Conservation (phyloP, 2,888 invertebrate genomes). For the Liposcelis brunnea region DNA sequence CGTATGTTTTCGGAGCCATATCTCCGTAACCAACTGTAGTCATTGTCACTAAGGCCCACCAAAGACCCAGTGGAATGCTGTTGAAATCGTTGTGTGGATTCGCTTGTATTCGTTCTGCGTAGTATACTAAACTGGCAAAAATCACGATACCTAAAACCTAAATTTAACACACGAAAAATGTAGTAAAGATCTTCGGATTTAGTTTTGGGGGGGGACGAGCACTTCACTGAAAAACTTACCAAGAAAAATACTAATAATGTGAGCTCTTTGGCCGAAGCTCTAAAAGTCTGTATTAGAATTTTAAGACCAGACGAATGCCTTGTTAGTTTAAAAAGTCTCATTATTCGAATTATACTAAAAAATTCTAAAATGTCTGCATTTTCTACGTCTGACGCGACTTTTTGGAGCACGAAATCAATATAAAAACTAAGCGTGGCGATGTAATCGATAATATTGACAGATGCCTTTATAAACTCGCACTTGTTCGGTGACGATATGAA, state of each 20-base stretch:
- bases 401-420: constrained; percentile 75
- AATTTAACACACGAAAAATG: not conserved
- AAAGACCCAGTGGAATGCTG: constrained; percentile 90
- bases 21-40: constrained; percentile 97
- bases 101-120: constrained; percentile 90
- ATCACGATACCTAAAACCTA: constrained; percentile 76
- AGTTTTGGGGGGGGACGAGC: too few relatives aligned
- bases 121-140: constrained; percentile 95
- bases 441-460: constrained; percentile 98
- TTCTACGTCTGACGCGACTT: constrained; percentile 78
- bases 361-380: constrained; percentile 94
- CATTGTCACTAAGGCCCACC: constrained; percentile 99
- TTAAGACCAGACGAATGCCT: constrained; percentile 94
- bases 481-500: constrained; percentile 81
- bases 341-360: constrained; percentile 93
- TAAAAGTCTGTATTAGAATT: constrained; percentile 94
- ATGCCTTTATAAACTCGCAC: constrained; percentile 85
- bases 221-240: constrained; percentile 39
- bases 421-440: constrained; percentile 98
- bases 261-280: constrained; percentile 92
- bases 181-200: too few relatives aligned
- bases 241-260: constrained; percentile 93
- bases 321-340: constrained; percentile 93
- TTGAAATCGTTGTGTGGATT: constrained; percentile 96
- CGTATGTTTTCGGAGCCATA: constrained; percentile 96